Evolutionary conservation across 2,888 invertebrate genomes (phyloP).

Genomic region (Protula sp.): DNA sequence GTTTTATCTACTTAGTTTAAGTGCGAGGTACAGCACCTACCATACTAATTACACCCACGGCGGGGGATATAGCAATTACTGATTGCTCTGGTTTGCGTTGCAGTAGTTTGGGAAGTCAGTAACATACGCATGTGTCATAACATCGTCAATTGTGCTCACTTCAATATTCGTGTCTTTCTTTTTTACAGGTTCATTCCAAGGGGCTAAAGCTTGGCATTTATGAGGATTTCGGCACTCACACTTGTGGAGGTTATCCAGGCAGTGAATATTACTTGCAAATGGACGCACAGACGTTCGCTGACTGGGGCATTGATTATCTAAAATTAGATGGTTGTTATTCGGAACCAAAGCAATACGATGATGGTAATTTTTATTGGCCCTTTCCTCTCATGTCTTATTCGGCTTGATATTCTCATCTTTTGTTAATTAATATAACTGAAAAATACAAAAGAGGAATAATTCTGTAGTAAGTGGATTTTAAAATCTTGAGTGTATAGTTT

Average conservation of each 20-base stretch:
- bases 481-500: not conserved
- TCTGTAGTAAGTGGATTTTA: too few relatives aligned
- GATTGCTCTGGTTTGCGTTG: too few relatives aligned
- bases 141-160: not conserved
- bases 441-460: too few relatives aligned
- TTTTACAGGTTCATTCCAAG: conserved; percentile 75
- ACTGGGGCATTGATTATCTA: conserved; percentile 89
- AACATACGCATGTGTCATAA: not conserved
- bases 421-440: too few relatives aligned
- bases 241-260: conserved; percentile 96
- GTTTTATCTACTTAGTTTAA: too few relatives aligned
- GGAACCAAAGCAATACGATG: conserved; percentile 61
- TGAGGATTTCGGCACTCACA: conserved; percentile 93
- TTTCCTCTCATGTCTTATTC: too few relatives aligned
- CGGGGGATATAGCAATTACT: too few relatives aligned
- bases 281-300: conserved; percentile 85
- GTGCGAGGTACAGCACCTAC: too few relatives aligned
- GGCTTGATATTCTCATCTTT: too few relatives aligned
- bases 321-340: conserved; percentile 96
- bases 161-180: not conserved
- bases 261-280: conserved; percentile 76
- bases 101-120: too few relatives aligned
- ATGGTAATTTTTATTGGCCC: conserved; percentile 41
- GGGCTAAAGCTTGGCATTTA: conserved; percentile 94
- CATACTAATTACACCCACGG: too few relatives aligned